A percentile compares a stretch with the other conserved stretches of the same genome.
Conservation (phyloP, 2,888 invertebrate genomes). For the Argynnis bischoffii region DNA sequence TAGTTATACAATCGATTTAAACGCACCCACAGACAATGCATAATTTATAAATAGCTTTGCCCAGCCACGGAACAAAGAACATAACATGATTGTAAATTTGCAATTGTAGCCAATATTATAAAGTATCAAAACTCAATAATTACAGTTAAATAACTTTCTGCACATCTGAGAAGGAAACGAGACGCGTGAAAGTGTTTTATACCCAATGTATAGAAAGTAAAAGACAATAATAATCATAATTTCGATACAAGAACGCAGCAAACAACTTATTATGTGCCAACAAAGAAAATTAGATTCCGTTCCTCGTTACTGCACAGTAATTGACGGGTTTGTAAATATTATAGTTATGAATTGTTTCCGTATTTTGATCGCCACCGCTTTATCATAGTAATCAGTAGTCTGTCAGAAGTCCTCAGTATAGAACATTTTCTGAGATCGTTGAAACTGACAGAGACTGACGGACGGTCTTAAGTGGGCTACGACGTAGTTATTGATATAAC, state of each 20-base stretch:
- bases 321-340: slow-evolving; percentile 31
- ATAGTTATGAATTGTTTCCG: slow-evolving; percentile 2
- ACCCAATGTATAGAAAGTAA: slow-evolving; percentile 42
- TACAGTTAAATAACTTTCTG: slow-evolving; percentile 10
- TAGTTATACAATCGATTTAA: no score
- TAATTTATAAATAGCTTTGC: no score
- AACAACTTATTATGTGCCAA: slow-evolving; percentile 17
- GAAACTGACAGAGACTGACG: neutral
- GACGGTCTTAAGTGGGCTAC: no score
- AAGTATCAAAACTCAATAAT: neutral
- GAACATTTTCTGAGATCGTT: neutral
- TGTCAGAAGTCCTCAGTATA: neutral
- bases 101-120: no score
- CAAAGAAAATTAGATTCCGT: slow-evolving; percentile 33
- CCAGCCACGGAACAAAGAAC: no score
- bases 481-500: no score
- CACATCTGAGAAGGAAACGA: slow-evolving; percentile 20
- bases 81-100: no score
- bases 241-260: slow-evolving; percentile 10
- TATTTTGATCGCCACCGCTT: neutral
- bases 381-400: neutral
- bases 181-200: slow-evolving; percentile 37
- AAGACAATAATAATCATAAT: slow-evolving; percentile 41
- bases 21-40: no score
- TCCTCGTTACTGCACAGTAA: slow-evolving; percentile 32